A percentile compares a stretch with the other conserved stretches of the same genome.
Evolutionary conservation across 2,797 vertebrate genomes (phyloP).

Genomic region (Pangasius macronema): DNA sequence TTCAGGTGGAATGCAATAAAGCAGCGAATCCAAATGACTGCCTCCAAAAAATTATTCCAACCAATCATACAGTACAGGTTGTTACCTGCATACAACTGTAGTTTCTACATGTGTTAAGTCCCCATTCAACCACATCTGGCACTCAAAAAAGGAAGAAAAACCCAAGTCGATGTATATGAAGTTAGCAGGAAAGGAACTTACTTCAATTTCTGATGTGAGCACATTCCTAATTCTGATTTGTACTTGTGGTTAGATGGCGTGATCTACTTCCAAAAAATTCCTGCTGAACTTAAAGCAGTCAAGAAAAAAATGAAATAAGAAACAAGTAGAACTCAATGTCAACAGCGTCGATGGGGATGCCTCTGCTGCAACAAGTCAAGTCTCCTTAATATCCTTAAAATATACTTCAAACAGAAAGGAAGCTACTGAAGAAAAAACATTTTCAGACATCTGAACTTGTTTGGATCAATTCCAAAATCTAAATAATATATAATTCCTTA

Average conservation of each 20-base stretch:
- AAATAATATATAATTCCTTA: too few relatives aligned
- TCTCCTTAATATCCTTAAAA: background rate
- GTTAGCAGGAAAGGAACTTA: background rate
- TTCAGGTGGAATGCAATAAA: background rate
- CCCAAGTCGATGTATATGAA: background rate
- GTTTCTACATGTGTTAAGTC: background rate
- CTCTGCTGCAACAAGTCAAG: background rate
- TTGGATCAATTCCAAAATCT: too few relatives aligned
- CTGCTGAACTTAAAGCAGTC: background rate
- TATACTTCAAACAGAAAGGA: too few relatives aligned
- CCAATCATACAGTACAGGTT: background rate
- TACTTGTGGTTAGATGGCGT: background rate
- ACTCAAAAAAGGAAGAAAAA: background rate
- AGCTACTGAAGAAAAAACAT: too few relatives aligned
- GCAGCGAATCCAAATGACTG: background rate
- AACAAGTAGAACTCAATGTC: background rate
- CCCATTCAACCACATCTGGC: background rate
- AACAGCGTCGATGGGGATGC: background rate
- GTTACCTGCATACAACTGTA: background rate
- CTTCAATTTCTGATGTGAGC: background rate
- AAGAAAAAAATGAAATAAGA: background rate
- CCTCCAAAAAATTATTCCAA: background rate
- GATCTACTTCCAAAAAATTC: background rate
- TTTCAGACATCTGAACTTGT: too few relatives aligned
- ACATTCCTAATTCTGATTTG: background rate